phyloP scores from a whole-genome alignment of 2,797 vertebrate species.

The Sternarchorhynchus goeldii region DNA sequence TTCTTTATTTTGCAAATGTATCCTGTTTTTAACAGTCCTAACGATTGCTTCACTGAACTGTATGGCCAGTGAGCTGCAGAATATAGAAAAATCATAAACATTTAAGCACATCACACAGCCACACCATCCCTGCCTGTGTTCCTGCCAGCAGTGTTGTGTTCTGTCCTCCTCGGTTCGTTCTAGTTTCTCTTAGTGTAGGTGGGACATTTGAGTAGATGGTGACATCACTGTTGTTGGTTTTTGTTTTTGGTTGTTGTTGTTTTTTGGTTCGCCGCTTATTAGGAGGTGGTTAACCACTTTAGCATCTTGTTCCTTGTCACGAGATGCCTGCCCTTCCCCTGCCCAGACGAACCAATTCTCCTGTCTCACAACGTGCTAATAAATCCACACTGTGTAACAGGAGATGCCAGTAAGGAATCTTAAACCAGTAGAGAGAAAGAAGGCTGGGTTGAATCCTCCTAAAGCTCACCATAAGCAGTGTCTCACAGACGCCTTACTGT shows the following conservation, averaged over 20 bases:
- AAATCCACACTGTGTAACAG: conserved; percentile 27
- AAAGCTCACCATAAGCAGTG: neutral
- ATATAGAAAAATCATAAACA: too few species aligned
- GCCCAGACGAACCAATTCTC: conserved; percentile 38
- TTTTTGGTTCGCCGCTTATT: conserved; percentile 42
- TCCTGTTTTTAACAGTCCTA: too few species aligned
- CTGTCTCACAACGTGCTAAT: conserved; percentile 32
- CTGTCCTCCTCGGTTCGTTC: conserved; percentile 5
- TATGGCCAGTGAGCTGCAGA: too few species aligned
- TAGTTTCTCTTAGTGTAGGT: conserved; percentile 35
- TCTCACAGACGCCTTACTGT: conserved; percentile 26
- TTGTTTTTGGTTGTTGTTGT: neutral
- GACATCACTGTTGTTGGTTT: conserved; percentile 35
- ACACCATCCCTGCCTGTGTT: conserved; percentile 13
- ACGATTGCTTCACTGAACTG: too few species aligned
- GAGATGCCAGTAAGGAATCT: conserved; percentile 24
- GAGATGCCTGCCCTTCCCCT: conserved; percentile 26
- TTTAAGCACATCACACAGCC: conserved; percentile 3
- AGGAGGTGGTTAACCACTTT: conserved; percentile 51
- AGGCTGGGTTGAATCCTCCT: conserved; percentile 1
- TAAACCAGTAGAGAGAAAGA: conserved; percentile 11
- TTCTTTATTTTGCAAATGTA: too few species aligned
- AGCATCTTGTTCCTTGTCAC: conserved; percentile 31
- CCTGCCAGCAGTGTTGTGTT: conserved; percentile 21
- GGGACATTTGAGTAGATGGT: conserved; percentile 45